Evolutionary conservation across 2,888 invertebrate genomes (phyloP), one percentile per base, ranked within the genome.

Genomic region (Napeogenes sylphis): DNA sequence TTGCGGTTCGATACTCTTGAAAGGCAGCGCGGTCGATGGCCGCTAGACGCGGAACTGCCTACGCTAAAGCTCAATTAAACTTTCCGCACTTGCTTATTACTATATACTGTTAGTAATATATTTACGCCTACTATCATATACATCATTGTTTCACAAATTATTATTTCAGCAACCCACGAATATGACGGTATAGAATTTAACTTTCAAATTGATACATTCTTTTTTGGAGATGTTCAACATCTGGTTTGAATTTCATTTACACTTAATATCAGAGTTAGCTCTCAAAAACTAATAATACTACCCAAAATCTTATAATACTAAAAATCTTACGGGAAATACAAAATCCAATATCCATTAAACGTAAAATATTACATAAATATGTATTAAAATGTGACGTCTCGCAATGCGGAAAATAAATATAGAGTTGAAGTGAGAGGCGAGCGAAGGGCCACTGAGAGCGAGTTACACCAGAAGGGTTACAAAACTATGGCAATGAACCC

Each of bases 401-500:
- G 61, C 68, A 62, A 67, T 67, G 67, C 68, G 68, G 69, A 70
- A 72, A 71, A 70, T 64, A 71, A 72, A 77, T 82, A 85, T 83
- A 77, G 81, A 80, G 83, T 76, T 78, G 82, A 86, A 88, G 89
- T 87, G 87, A 89, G 88, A 87, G 87, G 87, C 79, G 78, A 71
- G 70, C 75, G 79, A 82, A 86, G 87, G 88, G 84, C 84, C 79
- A 75, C 77, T 71, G 81, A 83, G 82, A 84, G 85, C 85, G 82
- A 86, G 88, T 91, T 91, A 87, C 89, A 91, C 91, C 90, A 91
- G 87, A 87, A 87, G 90, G 90, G 90, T 91, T 90, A 90, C 89
- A 89, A 89, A 91, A 91, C 90, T 91, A 85, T 91, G 91, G 90
- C 91, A 91, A 90, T 90, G 91, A 91, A 90, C 91, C 77, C 82